Percentiles rank a stretch among this genome's conserved stretches.
Conservation (phyloP, 1,140 invertebrate species). For the Drosophila kikkawai region DNA sequence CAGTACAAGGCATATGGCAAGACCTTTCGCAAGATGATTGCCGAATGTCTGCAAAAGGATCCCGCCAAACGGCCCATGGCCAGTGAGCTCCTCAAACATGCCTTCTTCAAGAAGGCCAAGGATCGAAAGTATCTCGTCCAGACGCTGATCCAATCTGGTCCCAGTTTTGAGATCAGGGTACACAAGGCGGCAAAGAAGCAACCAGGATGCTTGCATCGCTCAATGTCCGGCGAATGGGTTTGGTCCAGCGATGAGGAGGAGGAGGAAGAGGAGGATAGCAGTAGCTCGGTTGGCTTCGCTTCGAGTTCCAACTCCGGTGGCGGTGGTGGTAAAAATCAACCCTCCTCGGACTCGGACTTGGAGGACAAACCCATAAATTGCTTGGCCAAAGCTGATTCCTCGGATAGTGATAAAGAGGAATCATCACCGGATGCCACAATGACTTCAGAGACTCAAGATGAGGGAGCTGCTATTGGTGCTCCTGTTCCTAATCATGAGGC, state of each 20-base stretch:
- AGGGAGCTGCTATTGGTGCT: background rate
- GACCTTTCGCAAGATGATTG: conserved; percentile 97
- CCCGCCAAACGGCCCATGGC: conserved; percentile 97
- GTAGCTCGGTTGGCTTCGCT: conserved; percentile 3
- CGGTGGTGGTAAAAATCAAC: conserved; percentile 55
- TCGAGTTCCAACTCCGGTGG: conserved; percentile 23
- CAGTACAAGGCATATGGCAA: conserved; percentile 99
- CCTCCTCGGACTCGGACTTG: conserved; percentile 83
- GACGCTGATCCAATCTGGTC: conserved; percentile 94
- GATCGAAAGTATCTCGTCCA: conserved; percentile 97
- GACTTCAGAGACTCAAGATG: conserved; percentile 14
- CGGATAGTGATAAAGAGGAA: conserved; percentile 85
- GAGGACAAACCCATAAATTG: conserved; percentile 87
- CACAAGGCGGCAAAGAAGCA: conserved; percentile 94
- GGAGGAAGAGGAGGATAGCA: conserved; percentile 45
- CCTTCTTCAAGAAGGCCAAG: conserved; percentile 99
- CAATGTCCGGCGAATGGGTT: conserved; percentile 98
- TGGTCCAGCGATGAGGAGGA: conserved; percentile 92
- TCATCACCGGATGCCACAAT: conserved; percentile 71
- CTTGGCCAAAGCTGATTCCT: conserved; percentile 86
- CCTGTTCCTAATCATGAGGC: conserved; percentile 33
- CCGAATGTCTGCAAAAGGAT: conserved; percentile 97
- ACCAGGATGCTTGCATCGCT: conserved; percentile 95
- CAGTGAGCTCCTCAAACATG: conserved; percentile 98
- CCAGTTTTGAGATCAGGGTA: conserved; percentile 93